These are phyloP conservation scores for Lagodon rhomboides DNA, from an alignment of 2,797 vertebrate species.

Conservation along the genomic window DNA sequence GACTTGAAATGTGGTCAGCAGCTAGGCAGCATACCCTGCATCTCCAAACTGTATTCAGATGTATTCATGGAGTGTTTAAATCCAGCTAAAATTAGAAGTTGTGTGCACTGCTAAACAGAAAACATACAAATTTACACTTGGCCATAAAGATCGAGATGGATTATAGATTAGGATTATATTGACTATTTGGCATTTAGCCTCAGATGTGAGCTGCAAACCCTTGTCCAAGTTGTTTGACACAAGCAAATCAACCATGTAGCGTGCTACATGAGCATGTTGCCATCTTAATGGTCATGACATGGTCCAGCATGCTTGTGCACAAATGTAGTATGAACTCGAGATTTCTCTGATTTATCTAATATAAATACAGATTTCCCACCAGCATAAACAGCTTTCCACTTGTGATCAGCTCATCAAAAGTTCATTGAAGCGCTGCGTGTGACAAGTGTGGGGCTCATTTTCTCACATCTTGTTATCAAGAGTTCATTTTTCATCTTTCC, in stretches of 20 bases:
- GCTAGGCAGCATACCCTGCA: too few species aligned
- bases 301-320: background rate
- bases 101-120: background rate
- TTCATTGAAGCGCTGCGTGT: background rate
- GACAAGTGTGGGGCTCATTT: slow-evolving; percentile 6
- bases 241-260: background rate
- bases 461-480: slow-evolving; percentile 1
- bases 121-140: background rate
- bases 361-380: background rate
- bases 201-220: background rate
- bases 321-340: background rate
- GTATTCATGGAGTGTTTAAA: background rate
- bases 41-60: background rate
- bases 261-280: background rate
- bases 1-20: too few species aligned
- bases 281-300: background rate
- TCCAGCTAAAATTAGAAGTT: background rate
- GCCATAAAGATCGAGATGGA: background rate
- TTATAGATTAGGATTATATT: background rate
- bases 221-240: background rate
- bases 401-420: background rate
- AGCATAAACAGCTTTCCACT: slow-evolving; percentile 3
- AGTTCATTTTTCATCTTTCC: background rate
- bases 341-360: background rate
- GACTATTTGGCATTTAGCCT: background rate